Percentiles rank a stretch among this genome's conserved stretches.
phyloP scores from a whole-genome alignment of 2,113 vertebrate species.

The Lipotes vexillifer region DNA sequence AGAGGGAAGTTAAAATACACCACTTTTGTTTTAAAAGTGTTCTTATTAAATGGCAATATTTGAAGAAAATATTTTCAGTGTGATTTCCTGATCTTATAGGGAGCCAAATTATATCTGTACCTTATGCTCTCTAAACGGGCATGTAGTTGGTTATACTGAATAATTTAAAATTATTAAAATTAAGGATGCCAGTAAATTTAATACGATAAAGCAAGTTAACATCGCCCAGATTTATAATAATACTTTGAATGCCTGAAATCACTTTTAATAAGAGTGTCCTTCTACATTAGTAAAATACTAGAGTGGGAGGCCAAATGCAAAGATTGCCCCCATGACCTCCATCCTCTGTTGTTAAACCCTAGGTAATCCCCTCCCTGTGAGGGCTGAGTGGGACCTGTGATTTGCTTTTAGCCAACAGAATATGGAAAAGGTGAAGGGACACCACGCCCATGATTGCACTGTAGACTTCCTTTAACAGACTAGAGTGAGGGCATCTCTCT shows the following conservation, averaged over 20 bases:
- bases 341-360: neutral
- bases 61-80: neutral
- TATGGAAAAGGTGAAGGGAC: neutral
- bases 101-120: neutral
- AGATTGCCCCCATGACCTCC: too few species aligned
- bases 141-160: neutral
- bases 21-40: neutral
- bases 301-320: neutral
- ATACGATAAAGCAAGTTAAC: neutral
- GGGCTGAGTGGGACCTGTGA: neutral
- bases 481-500: neutral
- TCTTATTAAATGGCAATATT: neutral
- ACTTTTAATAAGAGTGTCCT: neutral
- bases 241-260: neutral
- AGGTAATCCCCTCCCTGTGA: neutral
- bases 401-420: neutral
- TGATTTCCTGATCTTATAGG: neutral
- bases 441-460: neutral
- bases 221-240: neutral
- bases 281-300: neutral
- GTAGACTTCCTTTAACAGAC: neutral
- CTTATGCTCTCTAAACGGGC: neutral
- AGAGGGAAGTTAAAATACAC: neutral
- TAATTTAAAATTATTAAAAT: conserved; percentile 7
- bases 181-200: neutral